A percentile compares a stretch with the other conserved stretches of the same genome.
Evolutionary conservation across 2,113 vertebrate species (phyloP).

Genomic region (Girardinichthys multiradiatus): DNA sequence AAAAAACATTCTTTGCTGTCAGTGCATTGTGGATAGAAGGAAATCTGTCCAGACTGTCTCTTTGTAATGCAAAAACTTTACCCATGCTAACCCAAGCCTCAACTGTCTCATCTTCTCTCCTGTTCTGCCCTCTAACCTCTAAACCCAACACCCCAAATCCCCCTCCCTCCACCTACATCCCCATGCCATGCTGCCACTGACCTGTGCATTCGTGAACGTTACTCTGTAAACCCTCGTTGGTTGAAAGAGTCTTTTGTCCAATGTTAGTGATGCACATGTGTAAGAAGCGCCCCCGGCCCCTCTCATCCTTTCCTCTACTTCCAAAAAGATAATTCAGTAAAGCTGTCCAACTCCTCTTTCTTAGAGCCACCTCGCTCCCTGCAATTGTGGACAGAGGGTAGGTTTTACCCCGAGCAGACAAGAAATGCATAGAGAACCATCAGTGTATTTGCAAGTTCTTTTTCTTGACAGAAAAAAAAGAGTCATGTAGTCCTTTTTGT

Average conservation of each 20-base stretch:
- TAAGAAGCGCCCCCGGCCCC: constrained; percentile 76
- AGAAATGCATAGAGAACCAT: constrained; percentile 85
- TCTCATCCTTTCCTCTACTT: constrained; percentile 36
- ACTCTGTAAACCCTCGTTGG: constrained; percentile 91
- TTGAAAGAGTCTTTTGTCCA: constrained; percentile 92
- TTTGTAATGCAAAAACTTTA: constrained; percentile 73
- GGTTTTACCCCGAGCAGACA: constrained; percentile 79
- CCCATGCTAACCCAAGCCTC: constrained; percentile 24
- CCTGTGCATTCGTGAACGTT: constrained; percentile 96
- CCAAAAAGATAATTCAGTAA: constrained; percentile 74
- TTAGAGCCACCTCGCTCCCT: constrained; percentile 74
- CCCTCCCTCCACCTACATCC: no score
- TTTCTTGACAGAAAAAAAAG: constrained; percentile 87
- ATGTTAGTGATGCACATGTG: constrained; percentile 95
- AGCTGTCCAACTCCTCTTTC: constrained; percentile 80
- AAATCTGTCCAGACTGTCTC: constrained; percentile 86
- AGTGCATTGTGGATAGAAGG: constrained; percentile 91
- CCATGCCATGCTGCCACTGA: constrained; percentile 73
- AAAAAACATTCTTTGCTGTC: constrained; percentile 87
- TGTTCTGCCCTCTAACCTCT: constrained; percentile 22
- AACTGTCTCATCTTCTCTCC: constrained; percentile 45
- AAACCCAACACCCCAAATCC: constrained; percentile 30
- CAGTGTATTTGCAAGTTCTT: constrained; percentile 97
- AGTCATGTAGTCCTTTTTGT: constrained; percentile 90
- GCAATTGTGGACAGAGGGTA: constrained; percentile 65